phyloP scores from a whole-genome alignment of 2,888 invertebrate genomes.

The Celastrina argiolus region DNA sequence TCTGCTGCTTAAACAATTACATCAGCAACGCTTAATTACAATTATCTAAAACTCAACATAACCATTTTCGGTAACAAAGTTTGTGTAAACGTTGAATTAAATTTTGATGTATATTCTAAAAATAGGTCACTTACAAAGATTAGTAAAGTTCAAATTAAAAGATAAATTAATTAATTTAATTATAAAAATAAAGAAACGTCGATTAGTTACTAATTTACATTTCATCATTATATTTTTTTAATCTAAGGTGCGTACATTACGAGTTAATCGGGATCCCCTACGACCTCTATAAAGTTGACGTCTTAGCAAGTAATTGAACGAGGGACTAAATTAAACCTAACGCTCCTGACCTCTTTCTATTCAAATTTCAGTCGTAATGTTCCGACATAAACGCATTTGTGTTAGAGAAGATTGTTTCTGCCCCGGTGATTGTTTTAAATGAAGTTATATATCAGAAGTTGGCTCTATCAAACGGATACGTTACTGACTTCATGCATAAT shows the following conservation, averaged over 20 bases:
- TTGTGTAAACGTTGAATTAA: not conserved
- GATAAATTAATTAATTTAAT: too few species aligned
- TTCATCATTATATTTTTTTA: not conserved
- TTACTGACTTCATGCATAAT: not conserved
- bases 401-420: conserved; percentile 39
- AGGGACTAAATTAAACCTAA: conserved; percentile 70
- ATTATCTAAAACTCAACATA: not conserved
- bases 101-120: not conserved
- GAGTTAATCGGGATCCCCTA: conserved; percentile 68
- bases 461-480: not conserved
- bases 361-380: conserved; percentile 62
- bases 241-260: conserved; percentile 58
- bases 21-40: not conserved
- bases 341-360: conserved; percentile 72
- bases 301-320: conserved; percentile 61
- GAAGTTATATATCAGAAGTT: conserved; percentile 6
- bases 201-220: not conserved
- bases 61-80: not conserved
- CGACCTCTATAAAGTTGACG: conserved; percentile 68
- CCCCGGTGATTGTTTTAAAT: conserved; percentile 15
- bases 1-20: conserved; percentile 10
- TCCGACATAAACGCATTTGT: conserved; percentile 35
- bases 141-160: not conserved
- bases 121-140: not conserved
- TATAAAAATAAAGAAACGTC: not conserved